These are phyloP conservation scores for Apodemus agrarius DNA, from an alignment of 2,797 vertebrate species.

Conservation along the genomic window DNA sequence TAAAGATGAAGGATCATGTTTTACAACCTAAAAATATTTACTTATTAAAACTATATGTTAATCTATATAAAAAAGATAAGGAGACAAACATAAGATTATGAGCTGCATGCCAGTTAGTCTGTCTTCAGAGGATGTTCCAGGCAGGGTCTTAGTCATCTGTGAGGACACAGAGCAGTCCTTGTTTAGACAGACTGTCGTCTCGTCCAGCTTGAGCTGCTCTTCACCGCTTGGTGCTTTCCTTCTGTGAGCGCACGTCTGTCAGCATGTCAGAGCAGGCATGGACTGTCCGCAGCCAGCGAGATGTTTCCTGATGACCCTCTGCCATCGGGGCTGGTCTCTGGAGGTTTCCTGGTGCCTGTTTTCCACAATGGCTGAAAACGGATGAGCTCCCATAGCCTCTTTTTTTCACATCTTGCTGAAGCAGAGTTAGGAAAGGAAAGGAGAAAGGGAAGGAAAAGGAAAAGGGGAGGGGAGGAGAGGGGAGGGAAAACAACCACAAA, in stretches of 20 bases:
- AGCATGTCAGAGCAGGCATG: slow-evolving; percentile 92
- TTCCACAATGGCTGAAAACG: slow-evolving; percentile 89
- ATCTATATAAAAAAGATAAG: slow-evolving; percentile 84
- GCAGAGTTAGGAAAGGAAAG: not conserved
- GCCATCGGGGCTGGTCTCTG: too few species aligned
- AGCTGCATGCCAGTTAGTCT: slow-evolving; percentile 90
- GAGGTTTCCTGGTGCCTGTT: slow-evolving; percentile 72
- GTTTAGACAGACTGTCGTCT: slow-evolving; percentile 81
- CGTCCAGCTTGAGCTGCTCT: slow-evolving; percentile 75
- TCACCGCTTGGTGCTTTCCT: slow-evolving; percentile 67
- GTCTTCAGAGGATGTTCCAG: slow-evolving; percentile 95
- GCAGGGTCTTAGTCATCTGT: slow-evolving; percentile 92
- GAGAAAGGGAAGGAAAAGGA: slow-evolving; percentile 85
- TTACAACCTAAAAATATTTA: slow-evolving; percentile 85
- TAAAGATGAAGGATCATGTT: slow-evolving; percentile 76
- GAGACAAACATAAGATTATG: slow-evolving; percentile 77
- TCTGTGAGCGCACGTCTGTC: slow-evolving; percentile 86
- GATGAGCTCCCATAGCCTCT: slow-evolving; percentile 86
- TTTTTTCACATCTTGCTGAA: slow-evolving; percentile 92
- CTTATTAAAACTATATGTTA: slow-evolving; percentile 83
- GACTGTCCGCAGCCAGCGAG: slow-evolving; percentile 99
- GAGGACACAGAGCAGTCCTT: slow-evolving; percentile 88
- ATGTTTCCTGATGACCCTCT: slow-evolving; percentile 78
- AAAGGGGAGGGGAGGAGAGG: too few species aligned
- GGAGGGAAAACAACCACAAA: not conserved